Evolutionary conservation across 2,113 vertebrate genomes (phyloP), one percentile per base, ranked within the genome.

Genomic region (Vulpes vulpes): DNA sequence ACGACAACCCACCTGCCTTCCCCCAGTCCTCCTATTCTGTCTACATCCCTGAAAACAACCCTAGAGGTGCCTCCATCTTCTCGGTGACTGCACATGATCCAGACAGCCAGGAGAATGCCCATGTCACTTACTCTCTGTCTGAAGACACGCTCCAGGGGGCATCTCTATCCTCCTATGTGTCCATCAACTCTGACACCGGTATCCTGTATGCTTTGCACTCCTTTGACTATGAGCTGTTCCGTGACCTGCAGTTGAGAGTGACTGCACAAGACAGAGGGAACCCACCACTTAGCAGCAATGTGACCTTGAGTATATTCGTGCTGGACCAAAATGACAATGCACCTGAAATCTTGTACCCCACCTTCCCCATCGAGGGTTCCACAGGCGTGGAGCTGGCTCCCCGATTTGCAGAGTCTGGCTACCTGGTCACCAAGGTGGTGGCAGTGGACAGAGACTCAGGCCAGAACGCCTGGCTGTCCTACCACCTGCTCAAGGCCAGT

Each of bases 111-210:
- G 98, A 99, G 90, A 99, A 99, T 82, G 99, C 99, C 88, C 99
- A 98, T 93, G 95, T 99, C 87, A 99, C 98, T 49, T 99, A 99
- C 88, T 99, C 99, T 88, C 99, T 99, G 55, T 81, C 97, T 96
- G 98, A 99, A 96, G 97, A 99, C 98, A 91, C 98, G 98, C 85
- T 59, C 93, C 98, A 67, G 97, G 99, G 98, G 97, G 93, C 1
- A 93, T 98, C 43, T 97, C 97, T 98, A 96, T 99, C 51, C 95
- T 99, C 99, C 64, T 99, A 97, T 98, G n/a, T 99, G 93, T 99
- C 99, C 38, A 99, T 99, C 97, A 99, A 99, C 89, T 99, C 99
- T 2, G 99, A 99, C 94, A 99, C 99, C 0, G 99, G 99, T 0
- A 96, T 99, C 78, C 98, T 99, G 0, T 99, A 99, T 64, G 99